Percentiles rank a stretch among this genome's conserved stretches.
phyloP scores from a whole-genome alignment of 2,797 vertebrate genomes.

The Oceanodroma leucorhoa region DNA sequence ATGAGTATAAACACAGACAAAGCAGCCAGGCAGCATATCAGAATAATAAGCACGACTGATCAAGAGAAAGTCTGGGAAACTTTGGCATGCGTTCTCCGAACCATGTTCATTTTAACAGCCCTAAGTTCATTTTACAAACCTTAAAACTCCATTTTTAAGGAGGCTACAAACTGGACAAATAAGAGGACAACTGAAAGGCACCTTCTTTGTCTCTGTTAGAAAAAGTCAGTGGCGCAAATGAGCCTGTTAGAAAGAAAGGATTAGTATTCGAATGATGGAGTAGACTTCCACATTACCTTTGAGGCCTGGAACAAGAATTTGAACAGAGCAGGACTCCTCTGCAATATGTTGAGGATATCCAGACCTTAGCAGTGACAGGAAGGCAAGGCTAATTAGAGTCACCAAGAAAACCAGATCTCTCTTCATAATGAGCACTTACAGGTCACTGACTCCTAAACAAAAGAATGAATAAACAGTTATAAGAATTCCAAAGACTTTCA shows the following conservation, averaged over 20 bases:
- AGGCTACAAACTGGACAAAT: background rate
- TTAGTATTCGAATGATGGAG: background rate
- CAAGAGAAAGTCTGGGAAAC: background rate
- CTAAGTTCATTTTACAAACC: background rate
- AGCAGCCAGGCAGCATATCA: background rate
- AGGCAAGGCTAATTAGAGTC: conserved; percentile 79
- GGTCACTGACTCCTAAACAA: conserved; percentile 74
- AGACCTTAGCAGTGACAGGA: conserved; percentile 78
- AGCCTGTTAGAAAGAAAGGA: background rate
- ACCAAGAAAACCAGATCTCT: conserved; percentile 73
- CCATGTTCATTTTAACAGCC: background rate
- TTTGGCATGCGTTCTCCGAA: background rate
- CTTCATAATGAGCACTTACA: conserved; percentile 81
- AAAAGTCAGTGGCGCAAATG: background rate
- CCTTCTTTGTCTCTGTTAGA: background rate
- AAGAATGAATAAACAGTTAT: conserved; percentile 71
- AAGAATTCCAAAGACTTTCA: conserved; percentile 49
- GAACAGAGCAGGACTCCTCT: conserved; percentile 93
- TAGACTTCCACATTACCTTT: conserved; percentile 83
- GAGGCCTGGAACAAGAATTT: conserved; percentile 96
- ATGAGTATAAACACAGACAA: background rate
- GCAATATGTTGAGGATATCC: conserved; percentile 82
- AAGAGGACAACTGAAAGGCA: background rate
- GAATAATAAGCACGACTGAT: background rate
- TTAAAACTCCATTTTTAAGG: background rate